Conservation (phyloP, 2,113 vertebrate genomes). For the Chaetodon auriga region DNA sequence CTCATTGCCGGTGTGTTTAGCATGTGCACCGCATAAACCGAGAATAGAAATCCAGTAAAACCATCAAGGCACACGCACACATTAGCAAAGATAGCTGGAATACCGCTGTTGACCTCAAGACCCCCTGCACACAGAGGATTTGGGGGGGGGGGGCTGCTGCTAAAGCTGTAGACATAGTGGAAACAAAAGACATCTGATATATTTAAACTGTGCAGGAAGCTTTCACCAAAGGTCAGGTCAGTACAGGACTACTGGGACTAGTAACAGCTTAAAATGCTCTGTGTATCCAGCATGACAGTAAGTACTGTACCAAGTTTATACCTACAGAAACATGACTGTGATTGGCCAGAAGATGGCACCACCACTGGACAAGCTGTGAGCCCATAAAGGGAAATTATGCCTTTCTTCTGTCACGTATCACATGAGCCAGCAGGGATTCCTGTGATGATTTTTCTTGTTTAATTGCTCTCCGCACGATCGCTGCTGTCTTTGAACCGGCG, state of each 20-base stretch:
- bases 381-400: no score
- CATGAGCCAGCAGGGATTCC: neutral
- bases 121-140: neutral
- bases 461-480: neutral
- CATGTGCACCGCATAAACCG: slow-evolving; percentile 32
- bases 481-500: neutral
- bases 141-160: neutral
- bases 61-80: neutral
- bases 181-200: neutral
- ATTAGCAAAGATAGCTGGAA: slow-evolving; percentile 1
- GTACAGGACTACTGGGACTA: neutral
- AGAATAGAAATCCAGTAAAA: slow-evolving; percentile 24
- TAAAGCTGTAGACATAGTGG: neutral
- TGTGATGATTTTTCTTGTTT: neutral
- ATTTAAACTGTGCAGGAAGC: neutral
- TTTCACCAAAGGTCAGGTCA: neutral
- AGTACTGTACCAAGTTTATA: neutral
- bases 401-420: neutral
- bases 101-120: neutral
- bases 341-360: slow-evolving; percentile 29
- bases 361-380: neutral
- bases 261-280: neutral
- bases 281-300: neutral
- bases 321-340: neutral
- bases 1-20: neutral